Evolutionary conservation across 2,797 vertebrate genomes (phyloP).

Genomic region (Betta splendens): DNA sequence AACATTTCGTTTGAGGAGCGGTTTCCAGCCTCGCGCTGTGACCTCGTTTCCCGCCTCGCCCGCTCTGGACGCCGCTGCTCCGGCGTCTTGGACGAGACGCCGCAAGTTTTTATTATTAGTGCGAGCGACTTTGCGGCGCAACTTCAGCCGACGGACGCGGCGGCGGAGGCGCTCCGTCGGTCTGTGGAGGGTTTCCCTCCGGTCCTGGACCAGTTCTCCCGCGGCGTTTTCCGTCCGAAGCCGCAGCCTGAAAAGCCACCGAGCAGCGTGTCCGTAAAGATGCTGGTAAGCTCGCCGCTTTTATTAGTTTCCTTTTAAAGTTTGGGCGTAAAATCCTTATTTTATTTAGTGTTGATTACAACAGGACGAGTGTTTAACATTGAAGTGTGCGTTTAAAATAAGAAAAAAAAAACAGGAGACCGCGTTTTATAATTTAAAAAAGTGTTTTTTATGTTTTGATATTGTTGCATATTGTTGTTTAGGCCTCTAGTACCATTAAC

Average conservation of each 20-base stretch:
- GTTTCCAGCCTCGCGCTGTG: too few species aligned
- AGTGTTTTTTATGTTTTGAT: conserved; percentile 1
- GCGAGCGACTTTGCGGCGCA: conserved; percentile 38
- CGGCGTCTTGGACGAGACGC: conserved; percentile 30
- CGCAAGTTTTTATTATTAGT: conserved; percentile 30
- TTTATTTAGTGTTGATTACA: not conserved
- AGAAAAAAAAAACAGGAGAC: not conserved
- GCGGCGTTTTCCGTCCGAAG: conserved; percentile 39
- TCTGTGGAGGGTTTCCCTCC: conserved; percentile 23
- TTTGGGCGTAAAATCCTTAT: conserved; percentile 18
- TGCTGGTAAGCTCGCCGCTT: conserved; percentile 34
- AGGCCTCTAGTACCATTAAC: too few species aligned
- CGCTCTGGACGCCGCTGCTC: conserved; percentile 2
- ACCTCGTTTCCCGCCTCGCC: not conserved
- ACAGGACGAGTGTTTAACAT: not conserved
- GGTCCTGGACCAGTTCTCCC: conserved; percentile 33
- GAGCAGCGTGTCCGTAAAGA: not conserved
- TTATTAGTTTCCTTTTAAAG: conserved; percentile 11
- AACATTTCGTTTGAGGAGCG: conserved; percentile 18
- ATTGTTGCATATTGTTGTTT: too few species aligned
- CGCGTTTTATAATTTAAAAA: not conserved
- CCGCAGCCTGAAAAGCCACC: conserved; percentile 21
- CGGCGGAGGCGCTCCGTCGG: conserved; percentile 11
- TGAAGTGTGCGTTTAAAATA: not conserved
- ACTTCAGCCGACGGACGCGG: conserved; percentile 38